Evolutionary conservation across 2,113 vertebrate species (phyloP).

Genomic region (Cygnus buccinator): DNA sequence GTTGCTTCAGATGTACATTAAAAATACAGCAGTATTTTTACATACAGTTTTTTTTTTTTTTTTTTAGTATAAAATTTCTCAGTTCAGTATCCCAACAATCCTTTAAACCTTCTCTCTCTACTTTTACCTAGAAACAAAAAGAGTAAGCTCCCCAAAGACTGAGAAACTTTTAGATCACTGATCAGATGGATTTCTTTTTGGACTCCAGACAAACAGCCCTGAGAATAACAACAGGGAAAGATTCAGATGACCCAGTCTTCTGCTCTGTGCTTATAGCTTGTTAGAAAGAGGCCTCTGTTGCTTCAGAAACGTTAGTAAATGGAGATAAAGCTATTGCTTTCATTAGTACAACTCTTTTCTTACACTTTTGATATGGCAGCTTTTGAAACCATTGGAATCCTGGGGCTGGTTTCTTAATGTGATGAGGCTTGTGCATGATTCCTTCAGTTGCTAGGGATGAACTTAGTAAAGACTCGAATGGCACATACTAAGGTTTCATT

Average conservation of each 20-base stretch:
- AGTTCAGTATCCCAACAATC: background rate
- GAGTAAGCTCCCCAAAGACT: background rate
- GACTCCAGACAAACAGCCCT: background rate
- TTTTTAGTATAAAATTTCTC: background rate
- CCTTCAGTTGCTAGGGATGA: background rate
- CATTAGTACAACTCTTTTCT: background rate
- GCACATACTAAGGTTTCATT: conserved; percentile 1
- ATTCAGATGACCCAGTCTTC: background rate
- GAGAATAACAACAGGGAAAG: background rate
- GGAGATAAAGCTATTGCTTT: background rate
- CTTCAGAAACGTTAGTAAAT: background rate
- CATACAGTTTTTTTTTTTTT: background rate
- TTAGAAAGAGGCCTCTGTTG: background rate
- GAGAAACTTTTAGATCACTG: background rate
- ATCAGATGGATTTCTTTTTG: background rate
- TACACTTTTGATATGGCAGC: background rate
- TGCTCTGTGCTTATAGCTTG: background rate
- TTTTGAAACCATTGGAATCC: background rate
- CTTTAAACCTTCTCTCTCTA: background rate
- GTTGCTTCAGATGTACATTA: background rate
- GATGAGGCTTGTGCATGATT: background rate
- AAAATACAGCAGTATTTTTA: conserved; percentile 33
- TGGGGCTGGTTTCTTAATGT: background rate
- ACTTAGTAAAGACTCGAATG: background rate
- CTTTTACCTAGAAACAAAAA: background rate